Evolutionary conservation across 2,113 vertebrate genomes (phyloP), one percentile per base, ranked within the genome.

Genomic region (Baryphthengus martii): DNA sequence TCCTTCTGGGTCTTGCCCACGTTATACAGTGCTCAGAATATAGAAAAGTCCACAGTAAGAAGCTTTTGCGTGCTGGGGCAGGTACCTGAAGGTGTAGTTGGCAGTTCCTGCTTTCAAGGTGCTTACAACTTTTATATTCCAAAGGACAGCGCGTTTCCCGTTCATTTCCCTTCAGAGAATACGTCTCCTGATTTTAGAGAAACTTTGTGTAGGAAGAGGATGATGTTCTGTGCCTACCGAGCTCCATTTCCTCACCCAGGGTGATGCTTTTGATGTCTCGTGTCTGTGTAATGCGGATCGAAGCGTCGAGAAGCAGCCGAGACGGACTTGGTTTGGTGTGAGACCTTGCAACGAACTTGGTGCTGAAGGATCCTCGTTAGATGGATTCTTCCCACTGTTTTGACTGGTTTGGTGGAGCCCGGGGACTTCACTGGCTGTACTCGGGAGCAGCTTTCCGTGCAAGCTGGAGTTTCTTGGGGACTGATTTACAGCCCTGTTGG

Each of bases 401-500:
- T 49, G 37, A n/a, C 76, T 93, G 16, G 8, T 17, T 44, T 65
- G 85, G 2, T 59, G 83, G 33, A 20, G 58, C 44, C 2, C 11
- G 6, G 47, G 72, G 85, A 65, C 82, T 70, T 77, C 45, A 71
- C 90, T 55, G 74, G 33, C 49, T 65, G 61, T n/a, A 63, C 71
- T 68, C 78, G 31, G 78, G 82, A 85, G 85, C 75, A 65, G 21
- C 87, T 83, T 71, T 55, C 33, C 61, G 56, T 67, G 66, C 47
- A 67, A 85, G 31, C 74, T 91, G 81, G n/a, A 55, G 4, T 92
- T 95, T 88, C 72, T 29, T 47, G 45, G 82, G 71, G 53, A 16
- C 59, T 68, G 89, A 94, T 94, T 92, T 75, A 42, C 59, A 50
- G 81, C 78, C 47, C 81, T 89, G 50, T 39, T 92, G 82, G 85